A percentile compares a stretch with the other conserved stretches of the same genome.
phyloP scores from a whole-genome alignment of 1,140 invertebrate genomes.

The Tetraneura akinire region DNA sequence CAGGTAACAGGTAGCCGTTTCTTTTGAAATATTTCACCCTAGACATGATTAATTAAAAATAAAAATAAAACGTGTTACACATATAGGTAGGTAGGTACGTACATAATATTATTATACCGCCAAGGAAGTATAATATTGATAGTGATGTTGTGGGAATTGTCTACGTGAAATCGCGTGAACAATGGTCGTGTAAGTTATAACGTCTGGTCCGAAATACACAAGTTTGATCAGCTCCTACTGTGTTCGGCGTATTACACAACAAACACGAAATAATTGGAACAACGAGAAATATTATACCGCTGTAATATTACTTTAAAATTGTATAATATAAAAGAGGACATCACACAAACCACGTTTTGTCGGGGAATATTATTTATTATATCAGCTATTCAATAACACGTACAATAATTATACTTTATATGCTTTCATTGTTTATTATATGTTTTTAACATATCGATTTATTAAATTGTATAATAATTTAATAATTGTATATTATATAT shows the following conservation, averaged over 20 bases:
- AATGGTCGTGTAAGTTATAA: slow-evolving; percentile 20
- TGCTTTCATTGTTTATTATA: not conserved
- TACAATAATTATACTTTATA: not conserved
- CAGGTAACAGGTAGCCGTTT: slow-evolving; percentile 48
- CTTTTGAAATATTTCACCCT: slow-evolving; percentile 20
- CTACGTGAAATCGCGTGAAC: slow-evolving; percentile 22
- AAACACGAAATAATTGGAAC: slow-evolving; percentile 37
- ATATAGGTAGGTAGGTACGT: no score
- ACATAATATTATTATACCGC: no score
- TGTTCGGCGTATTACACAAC: slow-evolving; percentile 16
- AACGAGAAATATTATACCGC: not conserved
- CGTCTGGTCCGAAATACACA: slow-evolving; percentile 17
- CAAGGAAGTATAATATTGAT: slow-evolving; percentile 22
- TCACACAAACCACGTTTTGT: slow-evolving; percentile 11
- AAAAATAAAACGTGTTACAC: slow-evolving; percentile 41
- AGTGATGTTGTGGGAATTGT: slow-evolving; percentile 19
- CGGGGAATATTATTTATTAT: not conserved
- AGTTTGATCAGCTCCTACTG: slow-evolving; percentile 45
- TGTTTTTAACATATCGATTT: no score
- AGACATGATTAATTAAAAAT: slow-evolving; percentile 48
- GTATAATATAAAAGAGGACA: not conserved
- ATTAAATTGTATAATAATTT: no score
- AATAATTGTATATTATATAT: no score
- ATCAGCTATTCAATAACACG: no score
- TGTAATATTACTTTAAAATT: no score